Conservation (phyloP, 2,888 invertebrate genomes). For the Glaucopsyche alexis region DNA sequence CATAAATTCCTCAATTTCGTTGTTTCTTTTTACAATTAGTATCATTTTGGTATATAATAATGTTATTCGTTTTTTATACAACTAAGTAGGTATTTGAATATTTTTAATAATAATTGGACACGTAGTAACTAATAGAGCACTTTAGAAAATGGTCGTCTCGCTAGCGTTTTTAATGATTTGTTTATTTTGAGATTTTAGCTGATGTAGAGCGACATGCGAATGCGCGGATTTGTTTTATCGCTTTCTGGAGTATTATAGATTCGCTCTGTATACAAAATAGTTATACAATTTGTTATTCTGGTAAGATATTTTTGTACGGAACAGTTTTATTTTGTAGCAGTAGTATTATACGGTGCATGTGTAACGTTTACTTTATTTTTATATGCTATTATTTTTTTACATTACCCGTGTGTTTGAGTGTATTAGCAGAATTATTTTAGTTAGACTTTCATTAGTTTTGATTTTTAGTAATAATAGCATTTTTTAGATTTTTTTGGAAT, state of each 20-base stretch:
- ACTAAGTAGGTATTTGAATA: slow-evolving; percentile 61
- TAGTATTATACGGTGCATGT: slow-evolving; percentile 78
- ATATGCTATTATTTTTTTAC: slow-evolving; percentile 71
- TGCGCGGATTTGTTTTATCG: slow-evolving; percentile 51
- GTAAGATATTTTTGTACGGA: slow-evolving; percentile 77
- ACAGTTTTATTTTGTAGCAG: slow-evolving; percentile 74
- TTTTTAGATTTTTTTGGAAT: slow-evolving; percentile 73
- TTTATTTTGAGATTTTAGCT: slow-evolving; percentile 66
- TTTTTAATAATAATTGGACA: slow-evolving; percentile 60
- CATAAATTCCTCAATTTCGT: slow-evolving; percentile 58
- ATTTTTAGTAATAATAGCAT: slow-evolving; percentile 75
- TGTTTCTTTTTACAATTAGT: slow-evolving; percentile 67
- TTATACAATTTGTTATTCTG: slow-evolving; percentile 77
- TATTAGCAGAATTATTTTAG: slow-evolving; percentile 79
- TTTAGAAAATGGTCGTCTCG: slow-evolving; percentile 72
- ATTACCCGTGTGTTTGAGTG: slow-evolving; percentile 77
- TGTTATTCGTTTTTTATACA: slow-evolving; percentile 74
- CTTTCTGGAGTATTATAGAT: slow-evolving; percentile 72
- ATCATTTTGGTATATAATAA: slow-evolving; percentile 70
- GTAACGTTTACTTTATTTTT: slow-evolving; percentile 66
- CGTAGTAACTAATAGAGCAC: slow-evolving; percentile 77
- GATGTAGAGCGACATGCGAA: slow-evolving; percentile 48
- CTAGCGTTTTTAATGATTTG: slow-evolving; percentile 63
- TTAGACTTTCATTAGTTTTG: slow-evolving; percentile 72
- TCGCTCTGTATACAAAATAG: slow-evolving; percentile 70